Conservation (phyloP, 2,113 vertebrate genomes). For the Sander vitreus region DNA sequence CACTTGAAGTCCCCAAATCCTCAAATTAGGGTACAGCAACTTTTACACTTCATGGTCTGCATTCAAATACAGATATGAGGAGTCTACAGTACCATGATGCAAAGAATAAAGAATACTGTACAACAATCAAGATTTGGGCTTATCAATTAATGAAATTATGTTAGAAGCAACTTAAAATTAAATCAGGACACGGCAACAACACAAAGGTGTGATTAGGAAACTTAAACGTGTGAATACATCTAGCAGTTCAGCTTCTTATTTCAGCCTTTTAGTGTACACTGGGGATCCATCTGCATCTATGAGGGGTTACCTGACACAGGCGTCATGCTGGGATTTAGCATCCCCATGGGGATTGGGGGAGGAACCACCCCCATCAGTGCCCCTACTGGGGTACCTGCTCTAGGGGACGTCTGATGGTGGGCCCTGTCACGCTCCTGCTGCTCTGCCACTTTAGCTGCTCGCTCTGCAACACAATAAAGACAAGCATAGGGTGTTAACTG, state of each 20-base stretch:
- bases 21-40: conserved; percentile 38
- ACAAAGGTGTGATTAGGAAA: conserved; percentile 18
- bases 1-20: neutral
- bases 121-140: conserved; percentile 37
- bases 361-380: conserved; percentile 98
- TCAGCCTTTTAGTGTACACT: conserved; percentile 69
- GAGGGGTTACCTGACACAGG: conserved; percentile 97
- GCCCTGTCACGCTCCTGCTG: conserved; percentile 98
- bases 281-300: conserved; percentile 73
- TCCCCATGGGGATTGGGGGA: conserved; percentile 97
- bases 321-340: conserved; percentile 98
- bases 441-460: conserved; percentile 99
- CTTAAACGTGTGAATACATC: conserved; percentile 33
- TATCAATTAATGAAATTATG: conserved; percentile 11
- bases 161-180: conserved; percentile 18
- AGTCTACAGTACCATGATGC: neutral
- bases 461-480: conserved; percentile 87
- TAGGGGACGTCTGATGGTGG: conserved; percentile 93
- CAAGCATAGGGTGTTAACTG: neutral
- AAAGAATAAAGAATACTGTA: conserved; percentile 4
- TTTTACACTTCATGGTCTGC: neutral
- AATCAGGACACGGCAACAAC: conserved; percentile 11
- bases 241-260: conserved; percentile 83
- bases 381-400: conserved; percentile 98
- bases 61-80: neutral